These are phyloP conservation scores for Anisognathus igniventris DNA, from an alignment of 2,797 vertebrate species.

Conservation along the genomic window DNA sequence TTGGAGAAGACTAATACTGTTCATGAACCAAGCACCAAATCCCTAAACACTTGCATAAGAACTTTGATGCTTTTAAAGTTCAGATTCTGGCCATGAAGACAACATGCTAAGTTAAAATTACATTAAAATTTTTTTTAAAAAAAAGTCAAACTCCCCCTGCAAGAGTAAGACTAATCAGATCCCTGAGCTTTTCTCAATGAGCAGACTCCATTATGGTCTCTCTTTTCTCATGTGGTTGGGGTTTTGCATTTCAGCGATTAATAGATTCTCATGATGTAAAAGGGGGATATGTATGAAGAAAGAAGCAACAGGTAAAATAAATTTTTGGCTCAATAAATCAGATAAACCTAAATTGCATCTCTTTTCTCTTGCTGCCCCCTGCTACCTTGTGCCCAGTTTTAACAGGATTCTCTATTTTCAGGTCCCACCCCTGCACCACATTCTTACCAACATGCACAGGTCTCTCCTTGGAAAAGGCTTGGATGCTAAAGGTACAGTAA, in stretches of 20 bases:
- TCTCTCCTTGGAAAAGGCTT: background rate
- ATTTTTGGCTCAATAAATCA: background rate
- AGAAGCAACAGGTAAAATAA: background rate
- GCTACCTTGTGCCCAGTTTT: background rate
- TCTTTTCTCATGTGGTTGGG: background rate
- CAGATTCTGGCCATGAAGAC: background rate
- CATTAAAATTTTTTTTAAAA: background rate
- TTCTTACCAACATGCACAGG: background rate
- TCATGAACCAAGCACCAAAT: slow-evolving; percentile 43
- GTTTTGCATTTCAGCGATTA: slow-evolving; percentile 17
- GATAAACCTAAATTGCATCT: background rate
- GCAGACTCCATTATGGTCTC: background rate
- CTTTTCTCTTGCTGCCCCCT: background rate
- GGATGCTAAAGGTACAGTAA: background rate
- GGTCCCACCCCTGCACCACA: background rate
- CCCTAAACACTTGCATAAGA: background rate
- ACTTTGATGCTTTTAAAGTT: background rate
- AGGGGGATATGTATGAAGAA: background rate
- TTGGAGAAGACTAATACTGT: slow-evolving; percentile 30
- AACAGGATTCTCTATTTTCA: background rate
- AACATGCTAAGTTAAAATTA: background rate
- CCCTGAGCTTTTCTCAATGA: background rate
- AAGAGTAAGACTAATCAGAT: background rate
- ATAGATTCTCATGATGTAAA: background rate
- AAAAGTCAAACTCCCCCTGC: background rate